phyloP scores from a whole-genome alignment of 2,113 vertebrate genomes.

The Xiphophorus hellerii region DNA sequence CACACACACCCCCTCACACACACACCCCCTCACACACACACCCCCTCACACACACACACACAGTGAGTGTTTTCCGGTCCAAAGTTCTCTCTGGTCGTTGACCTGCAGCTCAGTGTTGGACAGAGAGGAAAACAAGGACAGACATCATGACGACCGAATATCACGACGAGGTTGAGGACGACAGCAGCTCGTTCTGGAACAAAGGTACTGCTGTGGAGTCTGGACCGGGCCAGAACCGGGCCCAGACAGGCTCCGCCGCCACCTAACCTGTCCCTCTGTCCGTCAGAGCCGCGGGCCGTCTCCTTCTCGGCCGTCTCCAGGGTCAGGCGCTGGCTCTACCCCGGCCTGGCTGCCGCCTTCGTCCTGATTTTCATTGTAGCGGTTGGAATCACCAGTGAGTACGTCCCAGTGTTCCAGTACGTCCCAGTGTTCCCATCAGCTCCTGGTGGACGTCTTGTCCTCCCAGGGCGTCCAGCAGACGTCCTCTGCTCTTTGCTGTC shows the following conservation, averaged over 20 bases:
- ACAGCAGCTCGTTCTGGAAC: conserved; percentile 58
- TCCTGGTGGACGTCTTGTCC: background rate
- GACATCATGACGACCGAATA: conserved; percentile 62
- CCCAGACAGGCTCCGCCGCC: no score
- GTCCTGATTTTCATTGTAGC: conserved; percentile 69
- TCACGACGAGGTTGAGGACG: conserved; percentile 41
- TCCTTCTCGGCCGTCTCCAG: conserved; percentile 24
- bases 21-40: background rate
- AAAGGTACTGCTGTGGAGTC: conserved; percentile 36
- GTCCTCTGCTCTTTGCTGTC: background rate
- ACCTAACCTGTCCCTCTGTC: background rate
- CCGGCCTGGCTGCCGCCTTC: conserved; percentile 31
- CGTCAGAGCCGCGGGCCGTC: conserved; percentile 32
- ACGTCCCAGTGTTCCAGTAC: background rate
- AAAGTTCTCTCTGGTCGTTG: conserved; percentile 41
- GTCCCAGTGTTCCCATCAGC: background rate
- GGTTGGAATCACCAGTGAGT: conserved; percentile 65
- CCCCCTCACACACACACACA: conserved; percentile 13
- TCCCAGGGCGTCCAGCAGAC: background rate
- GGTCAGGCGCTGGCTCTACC: conserved; percentile 50
- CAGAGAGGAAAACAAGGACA: background rate
- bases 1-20: background rate
- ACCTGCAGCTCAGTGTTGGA: conserved; percentile 36
- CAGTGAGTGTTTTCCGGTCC: conserved; percentile 13
- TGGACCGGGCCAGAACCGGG: no score